These are phyloP conservation scores for Pachycephus smyrnensis DNA, from an alignment of 2,888 invertebrate genomes.

Conservation along the genomic window DNA sequence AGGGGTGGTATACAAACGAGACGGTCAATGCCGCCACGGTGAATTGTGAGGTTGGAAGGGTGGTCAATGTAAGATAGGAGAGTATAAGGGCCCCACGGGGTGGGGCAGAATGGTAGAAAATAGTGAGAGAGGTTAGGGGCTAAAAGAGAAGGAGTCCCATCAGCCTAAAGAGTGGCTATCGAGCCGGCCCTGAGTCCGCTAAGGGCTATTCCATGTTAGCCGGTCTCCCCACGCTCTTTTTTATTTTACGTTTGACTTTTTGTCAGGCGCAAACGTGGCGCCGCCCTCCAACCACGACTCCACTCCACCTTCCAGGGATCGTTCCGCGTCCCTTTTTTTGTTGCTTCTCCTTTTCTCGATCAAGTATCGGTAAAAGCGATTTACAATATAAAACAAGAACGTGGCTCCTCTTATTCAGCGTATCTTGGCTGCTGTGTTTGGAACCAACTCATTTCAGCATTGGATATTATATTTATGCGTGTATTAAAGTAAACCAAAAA, in stretches of 20 bases:
- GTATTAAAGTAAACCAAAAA: too few species aligned
- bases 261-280: conserved; percentile 57
- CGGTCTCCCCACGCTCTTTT: conserved; percentile 56
- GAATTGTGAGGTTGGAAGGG: too few species aligned
- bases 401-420: too few species aligned
- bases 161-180: conserved; percentile 65
- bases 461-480: too few species aligned
- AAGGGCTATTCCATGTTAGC: conserved; percentile 67
- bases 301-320: conserved; percentile 1
- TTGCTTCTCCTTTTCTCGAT: too few species aligned
- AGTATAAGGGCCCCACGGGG: conserved; percentile 12
- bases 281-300: conserved; percentile 54
- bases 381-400: neutral
- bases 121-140: conserved; percentile 33
- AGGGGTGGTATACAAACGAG: neutral
- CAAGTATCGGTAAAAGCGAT: neutral
- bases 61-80: neutral
- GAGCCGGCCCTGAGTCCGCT: conserved; percentile 53
- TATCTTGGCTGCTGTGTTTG: too few species aligned
- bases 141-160: conserved; percentile 56
- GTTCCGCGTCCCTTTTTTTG: neutral
- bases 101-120: conserved; percentile 15
- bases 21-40: neutral
- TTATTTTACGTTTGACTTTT: conserved; percentile 43
- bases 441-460: too few species aligned